Conservation (phyloP, 2,113 vertebrate genomes). For the Ceyx melanurus region DNA sequence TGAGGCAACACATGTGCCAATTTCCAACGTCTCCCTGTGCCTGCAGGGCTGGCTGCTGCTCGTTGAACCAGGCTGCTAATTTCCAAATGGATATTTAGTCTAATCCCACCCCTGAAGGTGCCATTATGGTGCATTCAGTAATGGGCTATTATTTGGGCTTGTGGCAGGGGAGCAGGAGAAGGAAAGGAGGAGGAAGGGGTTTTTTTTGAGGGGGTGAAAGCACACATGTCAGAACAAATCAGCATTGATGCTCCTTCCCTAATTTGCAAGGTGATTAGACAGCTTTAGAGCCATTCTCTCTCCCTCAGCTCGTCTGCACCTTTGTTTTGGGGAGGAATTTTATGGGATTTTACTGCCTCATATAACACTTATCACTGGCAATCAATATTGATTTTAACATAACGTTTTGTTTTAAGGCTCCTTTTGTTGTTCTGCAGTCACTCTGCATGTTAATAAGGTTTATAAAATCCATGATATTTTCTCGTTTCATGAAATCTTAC, state of each 20-base stretch:
- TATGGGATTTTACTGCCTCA: conserved; percentile 31
- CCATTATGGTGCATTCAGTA: background rate
- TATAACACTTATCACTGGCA: conserved; percentile 42
- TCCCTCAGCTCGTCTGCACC: conserved; percentile 5
- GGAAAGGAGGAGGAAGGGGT: background rate
- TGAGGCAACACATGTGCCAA: background rate
- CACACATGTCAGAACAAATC: background rate
- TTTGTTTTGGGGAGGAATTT: background rate
- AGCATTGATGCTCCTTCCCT: background rate
- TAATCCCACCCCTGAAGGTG: conserved; percentile 27
- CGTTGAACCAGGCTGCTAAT: background rate
- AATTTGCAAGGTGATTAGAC: background rate
- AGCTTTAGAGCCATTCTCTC: background rate
- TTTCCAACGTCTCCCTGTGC: background rate
- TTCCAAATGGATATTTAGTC: conserved; percentile 7
- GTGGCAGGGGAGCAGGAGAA: background rate
- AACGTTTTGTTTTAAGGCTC: conserved; percentile 50
- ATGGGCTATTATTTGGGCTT: background rate
- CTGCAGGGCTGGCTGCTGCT: conserved; percentile 2
- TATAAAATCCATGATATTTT: conserved; percentile 45
- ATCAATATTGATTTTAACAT: conserved; percentile 69
- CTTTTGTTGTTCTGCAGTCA: conserved; percentile 50
- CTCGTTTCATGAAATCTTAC: conserved; percentile 37
- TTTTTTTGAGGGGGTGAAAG: background rate
- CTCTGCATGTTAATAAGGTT: conserved; percentile 51